Evolutionary conservation across 2,888 invertebrate species (phyloP), one percentile per base, ranked within the genome.

Genomic region (Cryptus armator): DNA sequence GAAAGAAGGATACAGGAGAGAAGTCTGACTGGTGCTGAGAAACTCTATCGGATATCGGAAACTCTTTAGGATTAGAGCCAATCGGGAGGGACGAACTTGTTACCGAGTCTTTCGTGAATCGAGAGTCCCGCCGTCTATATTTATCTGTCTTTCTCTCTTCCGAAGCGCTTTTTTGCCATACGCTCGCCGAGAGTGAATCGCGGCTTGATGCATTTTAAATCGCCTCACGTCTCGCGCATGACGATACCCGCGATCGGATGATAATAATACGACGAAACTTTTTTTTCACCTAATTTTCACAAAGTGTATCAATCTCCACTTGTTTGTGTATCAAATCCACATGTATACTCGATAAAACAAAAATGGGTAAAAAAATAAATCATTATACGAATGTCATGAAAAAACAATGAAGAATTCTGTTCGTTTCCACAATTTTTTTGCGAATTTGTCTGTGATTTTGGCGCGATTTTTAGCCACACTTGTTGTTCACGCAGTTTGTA

Each of bases 11-110:
- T 59, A 46, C 66, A 46, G 32, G 75, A 74, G 77, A 56, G 46
- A 70, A 67, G 53, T 56, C 64, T 53, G 79, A 16, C 62, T 29
- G n/a, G 56, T 19, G 10, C 19, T 14, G 62, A 29, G 53, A 81
- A 79, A 74, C 83, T 66, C 83, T 87, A 89, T 91, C 91, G 88
- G 91, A 91, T 91, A 91, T 91, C 87, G 91, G 91, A 91, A 91
- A 91, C 87, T 90, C 89, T 90, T 90, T 89, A 91, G 90, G 88
- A 89, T 91, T 90, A 89, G 86, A 89, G 86, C 87, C 86, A 88
- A 89, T 88, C 89, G 86, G 64, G 83, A 83, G 77, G 87, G 86
- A 62, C 70, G 71, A 80, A 53, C 75, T 88, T 88, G 90, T 89
- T 90, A 90, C 89, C 87, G 86, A 89, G 88, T 88, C 87, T 87